Evolutionary conservation across 1,140 invertebrate genomes (phyloP).

Genomic region (Chrysoperla carnea): DNA sequence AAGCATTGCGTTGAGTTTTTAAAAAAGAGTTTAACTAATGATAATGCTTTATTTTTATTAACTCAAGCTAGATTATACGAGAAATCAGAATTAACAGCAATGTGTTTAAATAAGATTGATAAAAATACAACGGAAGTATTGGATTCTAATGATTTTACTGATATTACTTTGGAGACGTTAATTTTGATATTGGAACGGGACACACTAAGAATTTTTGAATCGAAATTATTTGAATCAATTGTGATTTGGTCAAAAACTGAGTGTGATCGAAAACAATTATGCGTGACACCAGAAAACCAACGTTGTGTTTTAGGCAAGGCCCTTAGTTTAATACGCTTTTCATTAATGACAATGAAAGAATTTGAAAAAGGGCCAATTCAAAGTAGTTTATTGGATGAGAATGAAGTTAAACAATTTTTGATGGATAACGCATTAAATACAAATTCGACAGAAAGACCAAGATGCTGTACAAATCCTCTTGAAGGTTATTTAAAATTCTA

Average conservation of each 20-base stretch:
- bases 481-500: too few relatives aligned
- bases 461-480: too few relatives aligned
- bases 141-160: constrained; percentile 69
- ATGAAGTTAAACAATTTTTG: constrained; percentile 60
- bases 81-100: constrained; percentile 54
- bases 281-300: constrained; percentile 51
- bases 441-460: constrained; percentile 49
- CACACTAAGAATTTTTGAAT: constrained; percentile 64
- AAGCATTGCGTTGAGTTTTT: constrained; percentile 74
- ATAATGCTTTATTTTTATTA: constrained; percentile 73
- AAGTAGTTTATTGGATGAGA: constrained; percentile 53
- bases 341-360: constrained; percentile 75
- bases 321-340: constrained; percentile 62
- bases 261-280: constrained; percentile 45
- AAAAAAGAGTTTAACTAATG: constrained; percentile 57
- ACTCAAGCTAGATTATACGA: constrained; percentile 68
- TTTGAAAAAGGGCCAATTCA: constrained; percentile 69
- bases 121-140: constrained; percentile 69
- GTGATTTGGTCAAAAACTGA: constrained; percentile 65
- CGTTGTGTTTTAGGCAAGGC: constrained; percentile 46
- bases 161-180: constrained; percentile 71
- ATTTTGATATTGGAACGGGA: constrained; percentile 66
- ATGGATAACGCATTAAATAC: constrained; percentile 66
- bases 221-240: constrained; percentile 58
- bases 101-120: constrained; percentile 74